Percentiles rank a stretch among this genome's conserved stretches.
phyloP scores from a whole-genome alignment of 2,113 vertebrate genomes.

The Alethe castanea region DNA sequence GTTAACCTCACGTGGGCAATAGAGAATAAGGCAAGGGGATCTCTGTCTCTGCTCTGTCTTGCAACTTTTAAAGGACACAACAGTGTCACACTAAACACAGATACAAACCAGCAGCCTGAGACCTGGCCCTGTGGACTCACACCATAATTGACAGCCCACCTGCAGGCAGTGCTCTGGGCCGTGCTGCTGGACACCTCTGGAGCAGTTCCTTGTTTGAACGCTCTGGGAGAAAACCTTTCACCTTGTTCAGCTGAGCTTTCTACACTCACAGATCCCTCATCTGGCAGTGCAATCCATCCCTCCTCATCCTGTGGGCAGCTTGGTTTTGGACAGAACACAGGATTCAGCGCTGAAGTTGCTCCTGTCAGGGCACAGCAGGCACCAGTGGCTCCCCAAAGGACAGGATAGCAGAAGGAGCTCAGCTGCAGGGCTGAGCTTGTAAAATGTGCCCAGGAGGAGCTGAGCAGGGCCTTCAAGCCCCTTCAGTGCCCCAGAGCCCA shows the following conservation, averaged over 20 bases:
- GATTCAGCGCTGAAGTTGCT: accelerated
- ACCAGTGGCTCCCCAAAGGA: accelerated
- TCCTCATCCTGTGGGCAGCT: background rate
- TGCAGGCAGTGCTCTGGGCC: too few relatives aligned
- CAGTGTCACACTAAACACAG: background rate
- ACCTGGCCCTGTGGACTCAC: accelerated
- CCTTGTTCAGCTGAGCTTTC: background rate
- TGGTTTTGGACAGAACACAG: accelerated
- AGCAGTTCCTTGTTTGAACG: background rate
- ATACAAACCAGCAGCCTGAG: background rate
- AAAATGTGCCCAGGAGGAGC: background rate
- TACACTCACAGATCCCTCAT: accelerated
- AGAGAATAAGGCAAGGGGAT: background rate
- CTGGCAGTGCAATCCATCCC: background rate
- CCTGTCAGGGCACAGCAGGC: accelerated
- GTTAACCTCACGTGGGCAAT: background rate
- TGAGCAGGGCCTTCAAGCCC: background rate
- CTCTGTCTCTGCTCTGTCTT: background rate
- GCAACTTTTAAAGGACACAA: background rate
- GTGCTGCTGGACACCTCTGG: accelerated
- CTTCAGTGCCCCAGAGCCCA: background rate
- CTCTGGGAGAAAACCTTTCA: background rate
- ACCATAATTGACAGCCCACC: accelerated
- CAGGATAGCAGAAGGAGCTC: background rate
- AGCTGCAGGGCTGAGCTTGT: background rate